Evolutionary conservation across 1,140 invertebrate species (phyloP), one percentile per base, ranked within the genome.

Genomic region (Dermatophagoides farinae): DNA sequence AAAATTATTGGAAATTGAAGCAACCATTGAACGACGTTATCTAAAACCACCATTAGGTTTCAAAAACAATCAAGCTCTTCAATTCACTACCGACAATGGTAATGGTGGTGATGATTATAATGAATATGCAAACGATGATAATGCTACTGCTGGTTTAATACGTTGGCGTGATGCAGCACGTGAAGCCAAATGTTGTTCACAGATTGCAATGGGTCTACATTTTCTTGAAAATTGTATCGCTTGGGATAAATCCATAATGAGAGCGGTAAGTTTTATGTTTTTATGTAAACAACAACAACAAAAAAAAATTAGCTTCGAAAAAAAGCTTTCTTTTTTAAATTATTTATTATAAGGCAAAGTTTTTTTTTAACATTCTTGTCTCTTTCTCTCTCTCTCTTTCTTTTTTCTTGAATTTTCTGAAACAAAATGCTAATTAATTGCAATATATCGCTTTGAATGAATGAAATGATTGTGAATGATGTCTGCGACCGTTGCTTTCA

Each of bases 211-310:
- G 82, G 82, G 86, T 66, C 75, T 92, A 43, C 85, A 88, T 66
- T 84, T 87, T 65, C 77, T 97, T 25, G 89, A 93, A 69, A 82
- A 82, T 20, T 87, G 83, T 67, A 88, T 96, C 66, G 88, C 90
- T 25, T 96, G 91, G 91, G 91, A 97, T 74, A 96, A 95, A 74
- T 92, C 88, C 74, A 91, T 95, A 68, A 96, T 97, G 91, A 93
- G 95, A 81, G 90, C 90, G 76, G 88, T 92, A 79, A 82, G 86
- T 71, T n/a, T 23, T 54, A 10, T 57, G 12, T 22, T 10, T 40
- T 43, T 43, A 8, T 41, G 8, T 10, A 41, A 41, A 41, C 8
- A 8, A 41, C 14, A 10, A 14, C 9, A 10, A 10, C 8, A 14
- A 8, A 41, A 41, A 10, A 14, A 41, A 10, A 14, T 31, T 31